Base-by-base conservation (phyloP, 2,888 invertebrate species). In the Tolmerus cingulatus region DNA sequence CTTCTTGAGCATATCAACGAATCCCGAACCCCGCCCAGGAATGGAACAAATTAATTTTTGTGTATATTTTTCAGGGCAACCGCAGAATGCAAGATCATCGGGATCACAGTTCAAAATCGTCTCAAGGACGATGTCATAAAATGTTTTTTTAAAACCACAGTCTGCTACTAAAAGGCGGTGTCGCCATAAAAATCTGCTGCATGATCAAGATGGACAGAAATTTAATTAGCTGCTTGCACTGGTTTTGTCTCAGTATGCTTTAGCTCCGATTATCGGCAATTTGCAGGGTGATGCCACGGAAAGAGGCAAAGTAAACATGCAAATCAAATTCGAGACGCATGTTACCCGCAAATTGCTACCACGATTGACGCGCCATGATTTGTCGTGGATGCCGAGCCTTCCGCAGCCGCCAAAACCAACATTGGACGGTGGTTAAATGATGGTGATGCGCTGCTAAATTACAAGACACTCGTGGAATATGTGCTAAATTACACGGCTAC, bases 311-410 rank as follows among this genome's bases (percentile, higher is more conserved):
- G 51, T 51, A 51, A 51, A 51, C 51, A 51, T 51, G 51, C 27
- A 34, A 23, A 74, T 19, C 77, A 77, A 37, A 37, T 40, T n/a
- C 23, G 43, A 8, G 40, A 43, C 78, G 34, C 37, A 23, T 78
- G 40, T 43, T 40, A 12, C n/a, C 43, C 16, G 40, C 40, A 85
- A 85, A 85, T 85, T 85, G 27, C 85, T 85, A 85, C 85, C 74
- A 40, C 85, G 66, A 74, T 66, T 84, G 84, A 84, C 66, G 66
- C 27, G 23, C 27, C 27, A 66, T 30, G 74, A 74, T 66, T 85
- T 43, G 34, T 74, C 30, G 57, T 14, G 19, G 55, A 37, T 66
- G 16, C 14, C 57, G 37, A 66, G 9, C 78, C 37, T 8, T 8
- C 55, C 1, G 1, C 23, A 40, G 66, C 57, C 84, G 66, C 57